Conservation (phyloP, 2,113 vertebrate species). For the Strigops habroptila region DNA sequence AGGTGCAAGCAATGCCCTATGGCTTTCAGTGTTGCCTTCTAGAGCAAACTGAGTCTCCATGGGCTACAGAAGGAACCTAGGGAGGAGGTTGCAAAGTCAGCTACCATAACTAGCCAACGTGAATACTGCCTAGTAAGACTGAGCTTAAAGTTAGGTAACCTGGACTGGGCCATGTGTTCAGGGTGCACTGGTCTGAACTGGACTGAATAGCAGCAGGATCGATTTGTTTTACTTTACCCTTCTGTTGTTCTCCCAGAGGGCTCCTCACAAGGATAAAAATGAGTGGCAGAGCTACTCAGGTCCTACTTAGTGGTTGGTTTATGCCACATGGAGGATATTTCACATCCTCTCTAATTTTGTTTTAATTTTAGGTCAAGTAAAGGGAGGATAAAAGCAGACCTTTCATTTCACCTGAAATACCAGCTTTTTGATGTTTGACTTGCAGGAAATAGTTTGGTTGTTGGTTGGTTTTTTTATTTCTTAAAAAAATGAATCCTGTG, state of each 20-base stretch:
- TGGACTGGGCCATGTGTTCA: not conserved
- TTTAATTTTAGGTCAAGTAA: slow-evolving; percentile 1
- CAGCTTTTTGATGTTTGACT: not conserved
- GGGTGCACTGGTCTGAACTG: not conserved
- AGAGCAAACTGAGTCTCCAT: not conserved
- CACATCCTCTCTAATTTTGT: not conserved
- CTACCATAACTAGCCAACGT: not conserved
- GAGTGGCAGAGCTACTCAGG: not conserved
- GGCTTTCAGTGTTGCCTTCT: not conserved
- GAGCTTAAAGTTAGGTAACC: not conserved
- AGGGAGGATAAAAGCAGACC: not conserved
- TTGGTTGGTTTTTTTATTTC: not conserved
- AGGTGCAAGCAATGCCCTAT: not conserved
- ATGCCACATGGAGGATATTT: not conserved
- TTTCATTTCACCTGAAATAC: slow-evolving; percentile 19
- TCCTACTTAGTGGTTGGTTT: not conserved
- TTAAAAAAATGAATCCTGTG: not conserved
- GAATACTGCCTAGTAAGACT: not conserved
- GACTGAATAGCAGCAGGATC: not conserved
- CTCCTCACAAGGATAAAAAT: not conserved
- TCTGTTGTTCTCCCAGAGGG: not conserved
- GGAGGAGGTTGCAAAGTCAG: not conserved
- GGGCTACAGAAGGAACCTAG: not conserved
- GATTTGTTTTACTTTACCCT: not conserved
- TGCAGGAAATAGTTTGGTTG: not conserved